phyloP scores from a whole-genome alignment of 1,140 invertebrate genomes.

The Eumaeus atala region DNA sequence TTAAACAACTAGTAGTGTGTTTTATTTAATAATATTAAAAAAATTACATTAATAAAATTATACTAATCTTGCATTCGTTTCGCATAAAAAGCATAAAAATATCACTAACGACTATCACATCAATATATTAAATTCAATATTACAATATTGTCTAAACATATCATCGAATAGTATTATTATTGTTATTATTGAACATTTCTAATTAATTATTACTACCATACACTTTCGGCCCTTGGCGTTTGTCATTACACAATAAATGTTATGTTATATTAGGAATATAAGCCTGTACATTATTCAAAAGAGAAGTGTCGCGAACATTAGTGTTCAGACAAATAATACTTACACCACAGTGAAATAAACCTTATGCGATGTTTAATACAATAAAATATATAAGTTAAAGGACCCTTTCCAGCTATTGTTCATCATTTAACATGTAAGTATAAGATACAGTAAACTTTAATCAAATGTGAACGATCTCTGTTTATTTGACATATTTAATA shows the following conservation, averaged over 20 bases:
- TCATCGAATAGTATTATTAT: conserved; percentile 26
- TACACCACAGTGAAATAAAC: conserved; percentile 16
- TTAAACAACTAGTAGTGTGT: neutral
- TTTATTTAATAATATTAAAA: neutral
- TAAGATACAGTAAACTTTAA: conserved; percentile 10
- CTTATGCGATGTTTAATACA: conserved; percentile 14
- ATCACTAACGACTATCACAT: conserved; percentile 46
- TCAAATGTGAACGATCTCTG: conserved; percentile 48
- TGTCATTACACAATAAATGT: conserved; percentile 7
- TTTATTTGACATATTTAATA: conserved; percentile 2
- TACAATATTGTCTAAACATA: conserved; percentile 17
- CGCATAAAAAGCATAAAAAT: conserved; percentile 40
- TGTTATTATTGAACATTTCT: conserved; percentile 38
- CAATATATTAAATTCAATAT: conserved; percentile 25
- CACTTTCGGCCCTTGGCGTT: conserved; percentile 42
- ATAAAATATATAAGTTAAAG: conserved; percentile 24
- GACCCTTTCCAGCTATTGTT: conserved; percentile 50
- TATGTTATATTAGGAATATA: conserved; percentile 1
- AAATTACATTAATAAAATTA: conserved; percentile 7
- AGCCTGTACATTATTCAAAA: no score
- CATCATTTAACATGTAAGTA: conserved; percentile 15
- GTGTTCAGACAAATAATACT: conserved; percentile 2
- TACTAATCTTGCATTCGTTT: conserved; percentile 15
- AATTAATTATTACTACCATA: conserved; percentile 53
- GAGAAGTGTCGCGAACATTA: neutral